Evolutionary conservation across 2,888 invertebrate species (phyloP).

Genomic region (Diloba caeruleocephala): DNA sequence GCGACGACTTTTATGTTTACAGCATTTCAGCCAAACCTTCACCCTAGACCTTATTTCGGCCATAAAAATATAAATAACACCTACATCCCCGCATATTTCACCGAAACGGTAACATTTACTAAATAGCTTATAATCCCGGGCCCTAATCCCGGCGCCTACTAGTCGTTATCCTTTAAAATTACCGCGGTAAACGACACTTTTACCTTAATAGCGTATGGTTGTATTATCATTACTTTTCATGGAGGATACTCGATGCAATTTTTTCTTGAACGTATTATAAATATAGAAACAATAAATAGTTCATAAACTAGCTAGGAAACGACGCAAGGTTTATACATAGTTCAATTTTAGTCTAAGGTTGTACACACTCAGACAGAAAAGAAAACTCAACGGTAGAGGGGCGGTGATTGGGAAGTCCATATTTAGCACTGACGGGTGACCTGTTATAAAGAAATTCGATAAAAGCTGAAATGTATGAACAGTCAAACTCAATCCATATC

Average conservation of each 20-base stretch:
- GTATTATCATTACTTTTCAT: conserved; percentile 9
- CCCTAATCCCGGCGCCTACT: conserved; percentile 12
- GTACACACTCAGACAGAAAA: too few relatives aligned
- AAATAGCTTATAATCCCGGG: conserved; percentile 26
- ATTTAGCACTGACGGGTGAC: too few relatives aligned
- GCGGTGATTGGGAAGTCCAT: too few relatives aligned
- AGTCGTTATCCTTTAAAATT: conserved; percentile 37
- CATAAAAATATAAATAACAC: conserved; percentile 7
- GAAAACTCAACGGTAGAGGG: too few relatives aligned
- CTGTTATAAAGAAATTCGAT: too few relatives aligned
- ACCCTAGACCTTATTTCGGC: neutral
- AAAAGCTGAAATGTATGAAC: too few relatives aligned
- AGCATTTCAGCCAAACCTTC: neutral
- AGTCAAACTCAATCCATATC: too few relatives aligned
- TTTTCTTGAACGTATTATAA: too few relatives aligned
- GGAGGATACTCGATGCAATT: neutral
- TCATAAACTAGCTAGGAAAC: too few relatives aligned
- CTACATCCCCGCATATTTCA: conserved; percentile 22
- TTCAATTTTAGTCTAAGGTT: too few relatives aligned
- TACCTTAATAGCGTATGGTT: neutral
- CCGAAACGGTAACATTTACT: conserved; percentile 25
- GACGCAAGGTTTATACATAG: too few relatives aligned
- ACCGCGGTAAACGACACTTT: conserved; percentile 28
- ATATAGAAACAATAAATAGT: too few relatives aligned
- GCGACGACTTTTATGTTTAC: neutral